These are phyloP conservation scores for Drosophila athabasca DNA, from an alignment of 1,140 invertebrate species.

Conservation along the genomic window DNA sequence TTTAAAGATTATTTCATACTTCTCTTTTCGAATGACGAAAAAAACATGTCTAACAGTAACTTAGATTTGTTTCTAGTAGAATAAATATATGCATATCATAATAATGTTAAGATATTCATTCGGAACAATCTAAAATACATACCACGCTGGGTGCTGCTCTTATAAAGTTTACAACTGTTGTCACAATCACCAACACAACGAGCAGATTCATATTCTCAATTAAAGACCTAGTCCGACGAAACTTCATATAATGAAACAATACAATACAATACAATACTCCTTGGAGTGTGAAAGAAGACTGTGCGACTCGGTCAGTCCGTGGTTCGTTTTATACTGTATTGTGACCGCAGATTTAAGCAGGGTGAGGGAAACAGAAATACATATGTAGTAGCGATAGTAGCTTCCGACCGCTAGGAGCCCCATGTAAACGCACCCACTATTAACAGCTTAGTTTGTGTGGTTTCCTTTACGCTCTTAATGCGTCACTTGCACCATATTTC, in stretches of 20 bases:
- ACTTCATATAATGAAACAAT: conserved; percentile 10
- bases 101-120: background rate
- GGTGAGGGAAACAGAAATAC: conserved; percentile 34
- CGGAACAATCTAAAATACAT: conserved; percentile 3
- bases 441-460: conserved; percentile 43
- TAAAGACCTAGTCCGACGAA: background rate
- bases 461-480: conserved; percentile 67
- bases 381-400: conserved; percentile 14
- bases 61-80: no score
- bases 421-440: conserved; percentile 48
- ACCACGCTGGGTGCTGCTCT: conserved; percentile 38
- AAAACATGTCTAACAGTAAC: background rate
- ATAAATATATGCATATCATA: no score
- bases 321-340: conserved; percentile 54
- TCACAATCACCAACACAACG: conserved; percentile 31
- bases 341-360: conserved; percentile 38
- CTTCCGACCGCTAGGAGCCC: conserved; percentile 23
- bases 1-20: background rate
- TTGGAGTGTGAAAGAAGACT: conserved; percentile 38
- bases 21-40: background rate
- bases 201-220: conserved; percentile 43
- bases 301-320: conserved; percentile 10
- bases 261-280: conserved; percentile 27
- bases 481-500: conserved; percentile 76
- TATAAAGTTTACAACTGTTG: conserved; percentile 33